Conservation (phyloP, 2,797 vertebrate genomes). For the Numenius phaeopus region DNA sequence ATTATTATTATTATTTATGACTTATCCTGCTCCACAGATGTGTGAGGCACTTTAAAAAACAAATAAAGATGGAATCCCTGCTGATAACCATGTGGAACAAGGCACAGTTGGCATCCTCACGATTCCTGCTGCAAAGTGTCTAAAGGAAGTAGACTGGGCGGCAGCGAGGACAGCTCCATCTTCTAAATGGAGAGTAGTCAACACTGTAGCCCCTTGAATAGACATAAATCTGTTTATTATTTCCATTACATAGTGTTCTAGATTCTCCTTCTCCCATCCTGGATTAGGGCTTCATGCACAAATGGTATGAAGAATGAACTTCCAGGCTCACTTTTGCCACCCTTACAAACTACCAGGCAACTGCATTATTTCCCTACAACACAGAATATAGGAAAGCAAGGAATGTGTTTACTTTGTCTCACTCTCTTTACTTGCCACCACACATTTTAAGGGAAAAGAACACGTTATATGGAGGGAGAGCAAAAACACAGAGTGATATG, state of each 20-base stretch:
- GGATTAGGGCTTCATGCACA: not conserved
- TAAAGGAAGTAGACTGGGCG: not conserved
- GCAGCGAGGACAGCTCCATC: not conserved
- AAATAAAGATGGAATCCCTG: constrained; percentile 7
- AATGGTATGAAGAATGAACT: not conserved
- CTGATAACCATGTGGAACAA: not conserved
- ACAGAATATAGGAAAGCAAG: not conserved
- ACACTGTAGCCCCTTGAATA: not conserved
- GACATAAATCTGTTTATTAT: not conserved
- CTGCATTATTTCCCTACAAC: not conserved
- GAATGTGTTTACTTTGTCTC: not conserved
- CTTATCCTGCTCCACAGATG: not conserved
- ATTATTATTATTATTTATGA: constrained; percentile 49
- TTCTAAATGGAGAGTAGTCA: not conserved
- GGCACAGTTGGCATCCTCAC: not conserved
- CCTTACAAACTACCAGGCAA: not conserved
- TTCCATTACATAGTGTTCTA: not conserved
- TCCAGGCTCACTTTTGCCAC: not conserved
- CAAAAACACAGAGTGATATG: not conserved
- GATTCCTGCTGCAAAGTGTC: not conserved
- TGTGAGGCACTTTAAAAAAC: constrained; percentile 26
- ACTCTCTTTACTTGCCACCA: not conserved
- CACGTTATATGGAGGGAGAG: not conserved
- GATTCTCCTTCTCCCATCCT: not conserved
- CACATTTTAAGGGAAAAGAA: not conserved